A percentile compares a stretch with the other conserved stretches of the same genome.
Evolutionary conservation across 2,113 vertebrate genomes (phyloP).

Genomic region (Lonchura striata): DNA sequence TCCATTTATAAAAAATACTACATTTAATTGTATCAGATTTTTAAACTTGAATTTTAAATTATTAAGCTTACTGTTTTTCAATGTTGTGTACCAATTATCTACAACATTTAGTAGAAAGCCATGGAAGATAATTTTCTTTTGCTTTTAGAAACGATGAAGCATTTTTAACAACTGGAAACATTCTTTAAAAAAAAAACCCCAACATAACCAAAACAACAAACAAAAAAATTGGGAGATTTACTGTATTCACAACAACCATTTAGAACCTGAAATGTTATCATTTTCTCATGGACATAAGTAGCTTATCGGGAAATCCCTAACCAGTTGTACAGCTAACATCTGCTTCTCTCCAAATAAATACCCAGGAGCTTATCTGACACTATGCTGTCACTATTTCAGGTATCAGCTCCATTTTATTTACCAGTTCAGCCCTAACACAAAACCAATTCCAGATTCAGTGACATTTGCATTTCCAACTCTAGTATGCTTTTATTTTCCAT

Average conservation of each 20-base stretch:
- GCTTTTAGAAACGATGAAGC: neutral
- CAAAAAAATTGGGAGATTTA: neutral
- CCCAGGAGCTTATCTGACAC: neutral
- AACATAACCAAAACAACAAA: neutral
- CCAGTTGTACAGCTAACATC: neutral
- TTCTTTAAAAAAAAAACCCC: accelerated
- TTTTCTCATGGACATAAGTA: neutral
- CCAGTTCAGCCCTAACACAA: neutral
- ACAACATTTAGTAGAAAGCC: neutral
- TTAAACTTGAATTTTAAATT: neutral
- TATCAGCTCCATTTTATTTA: neutral
- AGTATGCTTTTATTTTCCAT: neutral
- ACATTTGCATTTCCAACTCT: neutral
- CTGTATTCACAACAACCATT: neutral
- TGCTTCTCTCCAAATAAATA: neutral
- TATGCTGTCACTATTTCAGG: neutral
- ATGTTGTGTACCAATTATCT: neutral
- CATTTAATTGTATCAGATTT: neutral
- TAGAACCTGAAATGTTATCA: neutral
- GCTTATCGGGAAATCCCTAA: neutral
- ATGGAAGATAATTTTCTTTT: neutral
- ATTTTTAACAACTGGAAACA: neutral
- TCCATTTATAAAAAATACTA: neutral
- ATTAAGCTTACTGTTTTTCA: neutral
- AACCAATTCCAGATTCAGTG: neutral